phyloP scores from a whole-genome alignment of 2,888 invertebrate genomes.

The Antheraea yamamai region DNA sequence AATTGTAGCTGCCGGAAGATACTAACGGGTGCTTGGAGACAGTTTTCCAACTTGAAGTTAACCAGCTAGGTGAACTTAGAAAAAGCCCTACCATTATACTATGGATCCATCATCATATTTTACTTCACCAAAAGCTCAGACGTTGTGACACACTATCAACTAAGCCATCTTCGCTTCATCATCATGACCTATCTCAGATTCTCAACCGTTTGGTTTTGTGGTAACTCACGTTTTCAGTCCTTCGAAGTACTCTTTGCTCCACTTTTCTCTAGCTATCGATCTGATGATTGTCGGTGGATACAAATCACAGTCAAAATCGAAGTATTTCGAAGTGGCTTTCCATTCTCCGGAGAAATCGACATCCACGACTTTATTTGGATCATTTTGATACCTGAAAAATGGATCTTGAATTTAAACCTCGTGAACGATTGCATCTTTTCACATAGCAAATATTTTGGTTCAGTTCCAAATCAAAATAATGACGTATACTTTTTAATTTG shows the following conservation, averaged over 20 bases:
- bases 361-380: conserved; percentile 71
- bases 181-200: background rate
- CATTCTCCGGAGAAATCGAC: conserved; percentile 85
- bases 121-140: no score
- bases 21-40: no score
- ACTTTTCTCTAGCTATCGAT: conserved; percentile 88
- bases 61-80: no score
- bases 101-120: no score
- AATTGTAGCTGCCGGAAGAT: no score
- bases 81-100: no score
- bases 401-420: background rate
- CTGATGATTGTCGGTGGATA: conserved; percentile 85
- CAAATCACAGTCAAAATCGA: conserved; percentile 89
- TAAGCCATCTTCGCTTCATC: no score
- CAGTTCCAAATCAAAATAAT: no score
- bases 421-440: background rate
- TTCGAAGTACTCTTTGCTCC: conserved; percentile 86
- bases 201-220: background rate
- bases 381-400: conserved; percentile 69
- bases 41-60: no score
- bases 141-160: no score
- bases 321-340: conserved; percentile 83
- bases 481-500: no score
- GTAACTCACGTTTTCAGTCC: conserved; percentile 82
- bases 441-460: background rate